Conservation (phyloP, 2,888 invertebrate species). For the Ophioninae sp. region DNA sequence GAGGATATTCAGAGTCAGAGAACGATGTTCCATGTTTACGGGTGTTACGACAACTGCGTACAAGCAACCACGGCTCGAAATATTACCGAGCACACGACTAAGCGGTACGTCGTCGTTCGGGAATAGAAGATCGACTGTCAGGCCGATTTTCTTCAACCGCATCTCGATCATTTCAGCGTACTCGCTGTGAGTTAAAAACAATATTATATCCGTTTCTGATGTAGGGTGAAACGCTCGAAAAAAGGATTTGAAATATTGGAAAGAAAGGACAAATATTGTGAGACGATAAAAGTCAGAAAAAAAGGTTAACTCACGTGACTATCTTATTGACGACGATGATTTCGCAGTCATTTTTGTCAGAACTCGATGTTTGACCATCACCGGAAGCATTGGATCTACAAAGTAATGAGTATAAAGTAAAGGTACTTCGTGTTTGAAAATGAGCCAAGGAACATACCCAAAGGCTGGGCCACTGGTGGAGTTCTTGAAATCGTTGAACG, state of each 20-base stretch:
- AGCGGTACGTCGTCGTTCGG: slow-evolving; percentile 95
- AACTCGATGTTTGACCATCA: slow-evolving; percentile 75
- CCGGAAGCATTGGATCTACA: slow-evolving; percentile 62
- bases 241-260: background rate
- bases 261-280: background rate
- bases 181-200: slow-evolving; percentile 82
- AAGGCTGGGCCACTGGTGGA: slow-evolving; percentile 71
- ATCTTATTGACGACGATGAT: slow-evolving; percentile 92
- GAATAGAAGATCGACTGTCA: slow-evolving; percentile 93
- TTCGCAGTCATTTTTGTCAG: slow-evolving; percentile 93
- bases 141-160: slow-evolving; percentile 88
- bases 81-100: slow-evolving; percentile 90
- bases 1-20: slow-evolving; percentile 93
- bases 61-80: slow-evolving; percentile 92
- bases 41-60: slow-evolving; percentile 94
- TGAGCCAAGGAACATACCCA: slow-evolving; percentile 69
- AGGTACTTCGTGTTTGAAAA: background rate
- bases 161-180: slow-evolving; percentile 95
- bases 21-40: slow-evolving; percentile 92
- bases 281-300: background rate
- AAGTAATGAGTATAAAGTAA: slow-evolving; percentile 21
- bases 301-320: slow-evolving; percentile 86
- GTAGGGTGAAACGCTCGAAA: background rate
- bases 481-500: slow-evolving; percentile 75
- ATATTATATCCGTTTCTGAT: background rate